phyloP scores from a whole-genome alignment of 1,140 invertebrate species.

The Drosophila miranda region DNA sequence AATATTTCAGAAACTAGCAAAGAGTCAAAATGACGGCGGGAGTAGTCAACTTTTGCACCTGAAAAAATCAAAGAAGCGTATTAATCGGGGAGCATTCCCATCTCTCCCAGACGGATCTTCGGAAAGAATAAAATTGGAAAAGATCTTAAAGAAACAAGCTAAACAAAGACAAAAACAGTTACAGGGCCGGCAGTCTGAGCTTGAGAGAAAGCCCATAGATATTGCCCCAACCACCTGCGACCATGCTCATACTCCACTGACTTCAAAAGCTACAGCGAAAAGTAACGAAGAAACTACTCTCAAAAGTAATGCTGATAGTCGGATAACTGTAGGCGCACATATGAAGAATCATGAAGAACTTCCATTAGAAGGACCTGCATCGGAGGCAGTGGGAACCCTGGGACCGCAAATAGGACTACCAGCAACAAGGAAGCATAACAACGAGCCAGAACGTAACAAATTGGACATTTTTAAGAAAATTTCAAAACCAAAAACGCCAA shows the following conservation, averaged over 20 bases:
- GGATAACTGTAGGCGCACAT: too few relatives aligned
- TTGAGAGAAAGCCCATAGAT: slow-evolving; percentile 3
- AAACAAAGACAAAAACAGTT: slow-evolving; percentile 61
- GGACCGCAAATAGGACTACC: not conserved
- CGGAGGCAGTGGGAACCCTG: not conserved
- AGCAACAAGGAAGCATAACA: slow-evolving; percentile 84
- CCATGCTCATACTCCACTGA: too few relatives aligned
- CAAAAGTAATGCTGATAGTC: too few relatives aligned
- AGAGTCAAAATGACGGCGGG: slow-evolving; percentile 17
- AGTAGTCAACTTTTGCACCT: slow-evolving; percentile 4
- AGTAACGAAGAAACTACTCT: too few relatives aligned
- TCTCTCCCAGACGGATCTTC: slow-evolving; percentile 28
- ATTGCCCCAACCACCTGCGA: not conserved
- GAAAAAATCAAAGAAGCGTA: slow-evolving; percentile 49
- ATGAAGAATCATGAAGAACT: too few relatives aligned
- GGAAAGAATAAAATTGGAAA: slow-evolving; percentile 53
- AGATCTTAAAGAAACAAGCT: slow-evolving; percentile 64
- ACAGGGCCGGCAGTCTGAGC: not conserved
- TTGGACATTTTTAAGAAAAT: slow-evolving; percentile 94
- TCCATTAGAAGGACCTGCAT: not conserved
- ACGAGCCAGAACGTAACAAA: slow-evolving; percentile 91
- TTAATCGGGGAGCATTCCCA: slow-evolving; percentile 24
- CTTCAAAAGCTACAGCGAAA: too few relatives aligned
- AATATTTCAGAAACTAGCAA: slow-evolving; percentile 61
- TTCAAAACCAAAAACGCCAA: slow-evolving; percentile 58